A percentile compares a stretch with the other conserved stretches of the same genome.
These are phyloP conservation scores for Aquatica leii DNA, from an alignment of 2,888 invertebrate genomes.

Conservation along the genomic window DNA sequence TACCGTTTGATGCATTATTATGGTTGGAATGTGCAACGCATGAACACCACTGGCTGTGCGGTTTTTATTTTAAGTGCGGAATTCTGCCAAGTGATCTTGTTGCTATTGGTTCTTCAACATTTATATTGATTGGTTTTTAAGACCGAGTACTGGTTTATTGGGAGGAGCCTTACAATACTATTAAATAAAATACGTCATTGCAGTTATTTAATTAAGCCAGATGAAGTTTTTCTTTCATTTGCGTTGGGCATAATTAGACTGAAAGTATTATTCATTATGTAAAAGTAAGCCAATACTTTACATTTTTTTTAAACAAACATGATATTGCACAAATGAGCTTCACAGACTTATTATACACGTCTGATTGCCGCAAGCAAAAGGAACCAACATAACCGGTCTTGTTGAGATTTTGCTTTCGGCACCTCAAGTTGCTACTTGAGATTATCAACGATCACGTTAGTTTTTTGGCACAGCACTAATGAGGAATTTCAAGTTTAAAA, in stretches of 20 bases:
- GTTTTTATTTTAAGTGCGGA: slow-evolving; percentile 37
- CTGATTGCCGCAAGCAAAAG: slow-evolving; percentile 35
- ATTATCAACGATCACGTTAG: slow-evolving; percentile 40
- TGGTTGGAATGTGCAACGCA: slow-evolving; percentile 40
- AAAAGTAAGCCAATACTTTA: no score
- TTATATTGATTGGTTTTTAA: slow-evolving; percentile 41
- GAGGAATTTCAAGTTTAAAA: slow-evolving; percentile 39
- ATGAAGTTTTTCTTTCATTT: neutral
- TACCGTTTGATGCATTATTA: slow-evolving; percentile 36
- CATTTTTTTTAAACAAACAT: neutral
- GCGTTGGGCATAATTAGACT: neutral
- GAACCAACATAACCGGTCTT: slow-evolving; percentile 39
- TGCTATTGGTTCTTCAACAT: slow-evolving; percentile 43
- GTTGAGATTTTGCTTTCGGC: slow-evolving; percentile 37
- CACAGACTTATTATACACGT: slow-evolving; percentile 37
- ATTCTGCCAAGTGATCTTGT: slow-evolving; percentile 41
- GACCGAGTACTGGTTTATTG: slow-evolving; percentile 28
- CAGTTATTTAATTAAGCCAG: slow-evolving; percentile 9
- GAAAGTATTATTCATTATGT: neutral
- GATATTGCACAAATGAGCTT: slow-evolving; percentile 27
- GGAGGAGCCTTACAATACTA: slow-evolving; percentile 32
- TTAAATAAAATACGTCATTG: slow-evolving; percentile 27
- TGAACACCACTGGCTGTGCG: slow-evolving; percentile 40
- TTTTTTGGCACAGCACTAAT: slow-evolving; percentile 38
- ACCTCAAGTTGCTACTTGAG: slow-evolving; percentile 30